A percentile compares a stretch with the other conserved stretches of the same genome.
These are phyloP conservation scores for Zapornia atra DNA, from an alignment of 2,113 vertebrate genomes.

Conservation along the genomic window DNA sequence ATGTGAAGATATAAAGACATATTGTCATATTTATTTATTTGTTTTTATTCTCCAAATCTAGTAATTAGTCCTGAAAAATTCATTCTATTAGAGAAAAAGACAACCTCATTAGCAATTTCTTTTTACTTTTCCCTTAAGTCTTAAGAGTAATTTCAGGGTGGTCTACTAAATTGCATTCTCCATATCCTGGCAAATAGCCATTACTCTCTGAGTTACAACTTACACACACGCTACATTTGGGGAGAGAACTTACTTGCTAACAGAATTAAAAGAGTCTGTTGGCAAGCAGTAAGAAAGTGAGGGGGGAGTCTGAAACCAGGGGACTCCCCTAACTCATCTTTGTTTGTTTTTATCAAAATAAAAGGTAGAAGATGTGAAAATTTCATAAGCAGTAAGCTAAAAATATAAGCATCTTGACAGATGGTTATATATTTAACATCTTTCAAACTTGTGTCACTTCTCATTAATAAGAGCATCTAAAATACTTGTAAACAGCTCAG, in stretches of 20 bases:
- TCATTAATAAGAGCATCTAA: background rate
- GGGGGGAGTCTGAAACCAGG: background rate
- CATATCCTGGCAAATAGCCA: background rate
- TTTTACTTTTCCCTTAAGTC: background rate
- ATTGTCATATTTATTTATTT: background rate
- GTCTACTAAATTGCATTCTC: background rate
- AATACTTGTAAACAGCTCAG: slow-evolving; percentile 4
- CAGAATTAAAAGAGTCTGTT: background rate
- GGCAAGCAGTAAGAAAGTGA: background rate
- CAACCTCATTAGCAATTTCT: background rate
- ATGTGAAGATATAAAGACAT: background rate
- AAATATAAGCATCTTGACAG: background rate
- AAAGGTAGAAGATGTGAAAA: background rate
- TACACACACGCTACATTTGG: background rate
- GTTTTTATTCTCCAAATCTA: background rate
- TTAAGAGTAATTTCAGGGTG: background rate
- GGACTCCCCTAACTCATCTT: background rate
- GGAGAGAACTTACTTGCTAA: background rate
- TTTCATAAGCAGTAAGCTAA: background rate
- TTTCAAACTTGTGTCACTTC: slow-evolving; percentile 6
- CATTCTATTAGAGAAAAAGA: background rate
- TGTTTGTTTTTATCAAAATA: background rate
- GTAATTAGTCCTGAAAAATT: slow-evolving; percentile 23
- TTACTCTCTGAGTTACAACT: background rate
- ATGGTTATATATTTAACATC: slow-evolving; percentile 13